phyloP scores from a whole-genome alignment of 1,140 invertebrate species.

The Paraescarpia echinospica region DNA sequence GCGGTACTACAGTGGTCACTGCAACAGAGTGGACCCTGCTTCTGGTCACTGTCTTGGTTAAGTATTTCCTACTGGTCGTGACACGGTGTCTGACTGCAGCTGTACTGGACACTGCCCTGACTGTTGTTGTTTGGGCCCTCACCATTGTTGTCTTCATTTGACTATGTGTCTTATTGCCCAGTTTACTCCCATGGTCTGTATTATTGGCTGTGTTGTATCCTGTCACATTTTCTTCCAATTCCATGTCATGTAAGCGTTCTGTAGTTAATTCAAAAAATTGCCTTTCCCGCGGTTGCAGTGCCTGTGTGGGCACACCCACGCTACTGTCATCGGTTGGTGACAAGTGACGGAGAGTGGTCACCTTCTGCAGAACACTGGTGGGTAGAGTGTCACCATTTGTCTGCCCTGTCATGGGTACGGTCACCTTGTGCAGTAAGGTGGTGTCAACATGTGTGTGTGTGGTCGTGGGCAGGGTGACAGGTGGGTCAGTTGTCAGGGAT shows the following conservation, averaged over 20 bases:
- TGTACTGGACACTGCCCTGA: not conserved
- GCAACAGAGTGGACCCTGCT: not conserved
- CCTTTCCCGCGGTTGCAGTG: not conserved
- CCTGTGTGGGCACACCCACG: not conserved
- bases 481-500: not conserved
- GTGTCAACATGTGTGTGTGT: too few relatives aligned
- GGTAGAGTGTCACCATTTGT: not conserved
- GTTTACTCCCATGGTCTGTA: not conserved
- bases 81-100: not conserved
- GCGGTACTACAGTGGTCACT: not conserved
- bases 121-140: not conserved
- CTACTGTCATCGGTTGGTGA: not conserved
- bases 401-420: not conserved
- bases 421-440: too few relatives aligned
- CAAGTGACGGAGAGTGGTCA: not conserved
- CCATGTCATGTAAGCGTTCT: not conserved
- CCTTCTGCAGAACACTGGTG: not conserved
- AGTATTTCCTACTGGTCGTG: not conserved
- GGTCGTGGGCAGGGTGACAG: too few relatives aligned
- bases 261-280: not conserved
- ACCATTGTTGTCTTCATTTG: not conserved
- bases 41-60: not conserved
- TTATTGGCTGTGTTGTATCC: not conserved
- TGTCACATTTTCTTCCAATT: not conserved
- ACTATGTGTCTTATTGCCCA: not conserved